These are phyloP conservation scores for Bolinopsis microptera DNA, from an alignment of 37 sponge, comb jelly and placozoan species.

Conservation along the genomic window DNA sequence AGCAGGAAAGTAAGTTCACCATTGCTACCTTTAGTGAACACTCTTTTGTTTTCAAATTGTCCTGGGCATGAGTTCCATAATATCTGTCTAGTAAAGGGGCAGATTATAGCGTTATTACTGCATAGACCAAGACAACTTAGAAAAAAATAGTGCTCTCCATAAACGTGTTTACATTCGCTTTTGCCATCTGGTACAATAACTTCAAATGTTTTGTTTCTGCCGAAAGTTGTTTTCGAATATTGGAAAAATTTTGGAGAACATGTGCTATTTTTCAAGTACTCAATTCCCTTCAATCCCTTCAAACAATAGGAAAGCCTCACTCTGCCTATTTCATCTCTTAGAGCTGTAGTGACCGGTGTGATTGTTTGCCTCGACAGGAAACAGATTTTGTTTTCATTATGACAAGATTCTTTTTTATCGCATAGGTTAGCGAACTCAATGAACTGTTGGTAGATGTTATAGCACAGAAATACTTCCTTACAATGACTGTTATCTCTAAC, in stretches of 20 bases:
- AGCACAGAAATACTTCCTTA: neutral
- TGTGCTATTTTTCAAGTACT: neutral
- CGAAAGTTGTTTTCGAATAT: neutral
- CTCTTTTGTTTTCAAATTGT: too few relatives aligned
- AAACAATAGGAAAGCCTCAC: neutral
- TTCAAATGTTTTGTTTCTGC: neutral
- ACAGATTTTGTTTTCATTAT: neutral
- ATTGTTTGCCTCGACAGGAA: neutral
- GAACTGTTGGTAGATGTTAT: neutral
- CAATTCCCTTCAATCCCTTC: neutral
- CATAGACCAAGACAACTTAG: constrained; percentile 14
- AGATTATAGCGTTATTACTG: neutral
- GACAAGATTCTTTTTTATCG: neutral
- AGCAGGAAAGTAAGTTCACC: neutral
- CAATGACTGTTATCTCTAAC: neutral
- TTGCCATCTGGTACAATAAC: neutral
- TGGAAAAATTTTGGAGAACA: neutral
- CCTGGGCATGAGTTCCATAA: neutral
- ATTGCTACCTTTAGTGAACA: neutral
- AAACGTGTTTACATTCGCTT: neutral
- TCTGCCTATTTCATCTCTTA: neutral
- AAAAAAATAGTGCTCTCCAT: neutral
- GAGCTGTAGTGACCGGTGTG: neutral
- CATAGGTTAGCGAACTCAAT: neutral
- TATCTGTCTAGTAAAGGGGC: neutral